Evolutionary conservation across 2,888 invertebrate genomes (phyloP).

Genomic region (Zhuqinia jingwanae): DNA sequence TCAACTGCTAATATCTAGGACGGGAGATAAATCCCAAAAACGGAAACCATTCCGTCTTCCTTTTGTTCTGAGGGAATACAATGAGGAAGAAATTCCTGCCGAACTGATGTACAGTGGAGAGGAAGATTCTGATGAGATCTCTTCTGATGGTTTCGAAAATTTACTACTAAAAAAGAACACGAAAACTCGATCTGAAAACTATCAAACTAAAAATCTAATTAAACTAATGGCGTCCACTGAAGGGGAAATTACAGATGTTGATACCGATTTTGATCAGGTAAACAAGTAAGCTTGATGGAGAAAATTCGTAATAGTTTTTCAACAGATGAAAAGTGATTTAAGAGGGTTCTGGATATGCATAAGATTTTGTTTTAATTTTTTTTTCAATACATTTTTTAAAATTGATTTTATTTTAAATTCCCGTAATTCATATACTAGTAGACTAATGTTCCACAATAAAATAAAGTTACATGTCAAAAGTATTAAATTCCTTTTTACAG

Average conservation of each 20-base stretch:
- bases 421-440: too few relatives aligned
- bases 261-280: background rate
- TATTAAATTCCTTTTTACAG: too few relatives aligned
- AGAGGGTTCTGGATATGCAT: too few relatives aligned
- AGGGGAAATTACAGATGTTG: background rate
- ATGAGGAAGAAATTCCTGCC: conserved; percentile 62
- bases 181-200: background rate
- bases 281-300: background rate
- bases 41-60: conserved; percentile 42
- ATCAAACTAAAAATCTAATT: conserved; percentile 3
- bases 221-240: conserved; percentile 39
- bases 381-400: too few relatives aligned
- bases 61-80: conserved; percentile 40
- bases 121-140: conserved; percentile 42
- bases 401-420: too few relatives aligned
- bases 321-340: too few relatives aligned
- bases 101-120: conserved; percentile 39
- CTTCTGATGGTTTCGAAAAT: conserved; percentile 65
- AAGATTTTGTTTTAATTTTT: too few relatives aligned
- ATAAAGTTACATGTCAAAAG: too few relatives aligned
- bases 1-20: conserved; percentile 14
- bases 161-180: conserved; percentile 26
- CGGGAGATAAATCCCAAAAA: conserved; percentile 8
- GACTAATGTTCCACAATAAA: too few relatives aligned
- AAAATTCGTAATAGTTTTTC: background rate